Percentiles rank a stretch among this genome's conserved stretches.
Conservation (phyloP, 2,888 invertebrate species). For the Cosmorhoe ocellata region DNA sequence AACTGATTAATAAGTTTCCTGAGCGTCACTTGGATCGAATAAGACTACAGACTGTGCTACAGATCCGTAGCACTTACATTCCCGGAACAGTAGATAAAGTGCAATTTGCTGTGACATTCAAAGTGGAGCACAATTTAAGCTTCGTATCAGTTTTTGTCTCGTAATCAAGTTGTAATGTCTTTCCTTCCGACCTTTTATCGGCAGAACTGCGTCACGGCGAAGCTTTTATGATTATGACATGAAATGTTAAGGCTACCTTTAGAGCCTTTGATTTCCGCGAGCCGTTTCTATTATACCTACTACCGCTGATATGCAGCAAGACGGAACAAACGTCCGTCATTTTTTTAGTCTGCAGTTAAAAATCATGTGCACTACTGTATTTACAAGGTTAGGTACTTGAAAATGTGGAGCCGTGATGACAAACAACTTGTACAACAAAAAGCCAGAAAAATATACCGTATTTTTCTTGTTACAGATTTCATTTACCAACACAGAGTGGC, state of each 20-base stretch:
- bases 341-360: no score
- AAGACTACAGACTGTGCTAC: no score
- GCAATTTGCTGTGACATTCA: slow-evolving; percentile 31
- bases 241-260: slow-evolving; percentile 46
- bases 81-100: slow-evolving; percentile 11
- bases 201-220: slow-evolving; percentile 31
- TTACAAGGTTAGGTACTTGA: background rate
- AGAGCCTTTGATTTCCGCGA: no score
- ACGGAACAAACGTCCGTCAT: no score
- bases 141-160: slow-evolving; percentile 27
- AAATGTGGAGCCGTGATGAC: slow-evolving; percentile 7
- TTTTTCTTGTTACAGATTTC: slow-evolving; percentile 86
- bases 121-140: slow-evolving; percentile 18
- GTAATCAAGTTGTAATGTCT: slow-evolving; percentile 38
- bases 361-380: no score
- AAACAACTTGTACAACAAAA: slow-evolving; percentile 11
- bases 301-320: no score
- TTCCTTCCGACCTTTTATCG: slow-evolving; percentile 61
- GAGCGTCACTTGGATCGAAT: no score
- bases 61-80: no score
- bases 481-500: slow-evolving; percentile 90
- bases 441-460: slow-evolving; percentile 30
- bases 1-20: no score
- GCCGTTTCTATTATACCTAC: no score
- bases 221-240: slow-evolving; percentile 34